These are phyloP conservation scores for Drosophila kohkoa DNA, from an alignment of 1,140 invertebrate genomes.

Conservation along the genomic window DNA sequence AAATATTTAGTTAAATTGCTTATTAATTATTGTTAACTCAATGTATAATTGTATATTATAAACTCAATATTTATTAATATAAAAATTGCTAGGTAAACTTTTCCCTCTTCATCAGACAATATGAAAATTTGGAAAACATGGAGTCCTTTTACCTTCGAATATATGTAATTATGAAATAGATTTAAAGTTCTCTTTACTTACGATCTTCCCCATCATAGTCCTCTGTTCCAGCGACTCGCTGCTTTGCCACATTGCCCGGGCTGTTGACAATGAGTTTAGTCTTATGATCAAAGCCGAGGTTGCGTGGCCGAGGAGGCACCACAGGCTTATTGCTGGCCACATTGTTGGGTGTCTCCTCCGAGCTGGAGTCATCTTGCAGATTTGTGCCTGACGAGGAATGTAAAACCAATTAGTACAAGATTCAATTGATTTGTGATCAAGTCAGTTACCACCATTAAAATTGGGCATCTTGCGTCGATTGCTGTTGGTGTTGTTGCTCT, in stretches of 20 bases:
- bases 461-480: slow-evolving; percentile 87
- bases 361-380: slow-evolving; percentile 91
- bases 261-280: slow-evolving; percentile 65
- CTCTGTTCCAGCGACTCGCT: slow-evolving; percentile 50
- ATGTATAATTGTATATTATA: no score
- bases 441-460: slow-evolving; percentile 88
- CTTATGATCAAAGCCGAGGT: slow-evolving; percentile 81
- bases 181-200: slow-evolving; percentile 44
- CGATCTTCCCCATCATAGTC: slow-evolving; percentile 73
- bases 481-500: slow-evolving; percentile 71
- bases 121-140: no score
- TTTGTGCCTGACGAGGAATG: slow-evolving; percentile 79
- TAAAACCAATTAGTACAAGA: background rate
- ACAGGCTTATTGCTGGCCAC: slow-evolving; percentile 86
- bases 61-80: no score
- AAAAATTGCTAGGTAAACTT: no score
- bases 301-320: slow-evolving; percentile 87
- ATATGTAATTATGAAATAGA: background rate
- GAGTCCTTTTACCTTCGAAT: no score
- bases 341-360: slow-evolving; percentile 87
- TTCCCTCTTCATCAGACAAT: no score
- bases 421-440: background rate
- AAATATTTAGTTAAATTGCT: background rate
- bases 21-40: background rate
- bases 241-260: slow-evolving; percentile 53